Percentiles rank a stretch among this genome's conserved stretches.
Evolutionary conservation across 2,797 vertebrate species (phyloP).

Genomic region (Betta splendens): DNA sequence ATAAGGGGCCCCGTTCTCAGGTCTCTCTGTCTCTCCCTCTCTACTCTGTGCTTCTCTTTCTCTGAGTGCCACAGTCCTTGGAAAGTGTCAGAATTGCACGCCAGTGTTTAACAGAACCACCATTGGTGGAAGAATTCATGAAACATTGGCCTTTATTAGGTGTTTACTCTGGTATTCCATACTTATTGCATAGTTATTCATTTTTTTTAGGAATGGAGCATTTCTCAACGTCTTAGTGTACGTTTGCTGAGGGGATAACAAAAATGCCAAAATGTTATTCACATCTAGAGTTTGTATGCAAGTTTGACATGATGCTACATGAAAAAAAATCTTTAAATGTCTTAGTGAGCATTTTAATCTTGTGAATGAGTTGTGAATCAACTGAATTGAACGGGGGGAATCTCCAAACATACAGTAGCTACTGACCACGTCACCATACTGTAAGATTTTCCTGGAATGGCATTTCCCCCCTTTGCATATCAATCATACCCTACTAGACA

Average conservation of each 20-base stretch:
- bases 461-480: slow-evolving; percentile 46
- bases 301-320: slow-evolving; percentile 44
- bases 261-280: slow-evolving; percentile 62
- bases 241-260: slow-evolving; percentile 35
- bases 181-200: slow-evolving; percentile 40
- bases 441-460: slow-evolving; percentile 22
- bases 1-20: slow-evolving; percentile 58
- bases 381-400: slow-evolving; percentile 2
- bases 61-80: slow-evolving; percentile 69
- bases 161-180: slow-evolving; percentile 56
- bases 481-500: slow-evolving; percentile 56
- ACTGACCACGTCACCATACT: slow-evolving; percentile 24
- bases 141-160: slow-evolving; percentile 48
- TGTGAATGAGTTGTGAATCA: neutral
- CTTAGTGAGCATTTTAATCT: slow-evolving; percentile 11
- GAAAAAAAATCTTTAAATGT: slow-evolving; percentile 3
- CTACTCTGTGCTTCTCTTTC: slow-evolving; percentile 22
- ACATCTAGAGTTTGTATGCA: slow-evolving; percentile 48
- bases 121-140: slow-evolving; percentile 24
- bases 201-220: slow-evolving; percentile 22
- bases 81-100: slow-evolving; percentile 62
- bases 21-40: slow-evolving; percentile 42
- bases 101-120: slow-evolving; percentile 50
- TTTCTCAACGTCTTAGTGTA: slow-evolving; percentile 42
- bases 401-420: slow-evolving; percentile 26